Evolutionary conservation across 30 jellyfish, hydroid and myxozoan genomes (phyloP).

Genomic region (Aurelia sp.): DNA sequence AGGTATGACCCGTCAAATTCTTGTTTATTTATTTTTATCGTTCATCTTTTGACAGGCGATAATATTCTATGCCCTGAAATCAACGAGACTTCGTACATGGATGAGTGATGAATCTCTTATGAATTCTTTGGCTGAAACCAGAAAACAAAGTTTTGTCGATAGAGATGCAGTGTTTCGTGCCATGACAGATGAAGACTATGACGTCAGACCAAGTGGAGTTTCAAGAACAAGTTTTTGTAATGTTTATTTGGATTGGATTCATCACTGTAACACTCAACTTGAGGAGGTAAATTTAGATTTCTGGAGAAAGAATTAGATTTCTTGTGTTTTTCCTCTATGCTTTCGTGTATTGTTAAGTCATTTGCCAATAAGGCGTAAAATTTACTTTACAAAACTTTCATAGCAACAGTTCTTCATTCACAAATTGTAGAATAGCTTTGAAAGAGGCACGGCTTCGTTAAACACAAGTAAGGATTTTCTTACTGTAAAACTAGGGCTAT

Average conservation of each 20-base stretch:
- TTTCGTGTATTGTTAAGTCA: too few species aligned
- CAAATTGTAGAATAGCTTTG: too few species aligned
- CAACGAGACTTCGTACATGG: constrained; percentile 71
- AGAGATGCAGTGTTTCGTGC: constrained; percentile 93
- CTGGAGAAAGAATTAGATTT: too few species aligned
- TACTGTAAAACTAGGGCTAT: too few species aligned
- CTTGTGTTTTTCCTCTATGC: too few species aligned
- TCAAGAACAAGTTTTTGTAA: constrained; percentile 73
- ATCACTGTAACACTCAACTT: constrained; percentile 68
- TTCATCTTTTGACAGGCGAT: constrained; percentile 58
- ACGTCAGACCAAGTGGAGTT: constrained; percentile 84
- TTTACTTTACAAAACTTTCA: too few species aligned
- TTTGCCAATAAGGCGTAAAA: too few species aligned
- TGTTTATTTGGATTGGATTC: constrained; percentile 78
- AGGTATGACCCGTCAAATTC: too few species aligned
- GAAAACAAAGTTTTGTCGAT: constrained; percentile 75
- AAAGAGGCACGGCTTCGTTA: too few species aligned
- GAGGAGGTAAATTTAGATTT: constrained; percentile 36
- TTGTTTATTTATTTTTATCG: neutral
- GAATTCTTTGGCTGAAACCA: constrained; percentile 79
- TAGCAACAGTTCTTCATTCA: too few species aligned
- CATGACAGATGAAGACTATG: constrained; percentile 94
- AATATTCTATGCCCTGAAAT: constrained; percentile 75
- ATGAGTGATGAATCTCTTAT: constrained; percentile 70
- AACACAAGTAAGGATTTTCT: too few species aligned